These are phyloP conservation scores for Microcaecilia unicolor DNA, from an alignment of 2,797 vertebrate species.

Conservation along the genomic window DNA sequence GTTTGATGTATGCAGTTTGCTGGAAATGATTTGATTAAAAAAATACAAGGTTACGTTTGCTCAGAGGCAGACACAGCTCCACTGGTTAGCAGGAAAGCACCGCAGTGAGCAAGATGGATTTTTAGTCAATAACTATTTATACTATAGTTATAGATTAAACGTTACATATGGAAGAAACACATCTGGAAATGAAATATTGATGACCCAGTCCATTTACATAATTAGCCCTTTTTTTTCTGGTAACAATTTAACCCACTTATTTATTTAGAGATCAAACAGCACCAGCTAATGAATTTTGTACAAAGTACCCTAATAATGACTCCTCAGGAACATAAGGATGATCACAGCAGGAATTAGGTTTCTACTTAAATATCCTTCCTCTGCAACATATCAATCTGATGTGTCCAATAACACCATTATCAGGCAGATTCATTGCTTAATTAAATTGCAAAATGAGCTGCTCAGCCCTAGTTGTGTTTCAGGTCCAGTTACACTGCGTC, in stretches of 20 bases:
- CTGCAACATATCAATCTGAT: constrained; percentile 69
- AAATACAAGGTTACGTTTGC: too few species aligned
- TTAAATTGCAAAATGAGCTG: constrained; percentile 77
- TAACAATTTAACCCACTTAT: constrained; percentile 61
- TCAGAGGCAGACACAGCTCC: background rate
- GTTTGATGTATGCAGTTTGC: too few species aligned
- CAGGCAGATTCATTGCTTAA: constrained; percentile 82
- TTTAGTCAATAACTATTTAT: constrained; percentile 28
- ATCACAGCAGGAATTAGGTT: constrained; percentile 64
- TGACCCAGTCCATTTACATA: constrained; percentile 63
- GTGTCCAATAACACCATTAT: constrained; percentile 74
- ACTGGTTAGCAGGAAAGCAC: constrained; percentile 8
- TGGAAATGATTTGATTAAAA: too few species aligned
- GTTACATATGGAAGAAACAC: too few species aligned
- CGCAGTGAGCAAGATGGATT: constrained; percentile 19
- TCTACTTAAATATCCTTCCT: constrained; percentile 64
- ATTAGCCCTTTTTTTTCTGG: constrained; percentile 48
- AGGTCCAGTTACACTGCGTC: constrained; percentile 73
- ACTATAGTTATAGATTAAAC: constrained; percentile 35
- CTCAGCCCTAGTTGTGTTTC: constrained; percentile 61
- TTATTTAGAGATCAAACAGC: constrained; percentile 67
- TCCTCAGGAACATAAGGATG: constrained; percentile 58
- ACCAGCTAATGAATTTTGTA: constrained; percentile 62
- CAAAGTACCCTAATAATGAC: constrained; percentile 60
- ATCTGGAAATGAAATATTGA: constrained; percentile 57